A percentile compares a stretch with the other conserved stretches of the same genome.
Conservation (phyloP, 2,888 invertebrate species). For the Lasioglossum vierecki region DNA sequence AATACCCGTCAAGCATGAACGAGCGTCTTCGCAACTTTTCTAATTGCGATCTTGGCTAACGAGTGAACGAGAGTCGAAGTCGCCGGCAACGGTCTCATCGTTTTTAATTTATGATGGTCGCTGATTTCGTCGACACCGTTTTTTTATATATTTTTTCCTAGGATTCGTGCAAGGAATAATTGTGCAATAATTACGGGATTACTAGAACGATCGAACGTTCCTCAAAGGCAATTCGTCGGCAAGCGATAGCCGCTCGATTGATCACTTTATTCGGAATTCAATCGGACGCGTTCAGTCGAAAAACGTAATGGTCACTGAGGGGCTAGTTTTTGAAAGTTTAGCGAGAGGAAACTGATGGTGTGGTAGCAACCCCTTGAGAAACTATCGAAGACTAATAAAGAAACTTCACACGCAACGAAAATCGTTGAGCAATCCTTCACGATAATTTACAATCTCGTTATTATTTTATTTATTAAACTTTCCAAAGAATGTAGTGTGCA, state of each 20-base stretch:
- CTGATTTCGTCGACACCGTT: neutral
- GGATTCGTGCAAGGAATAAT: conserved; percentile 8
- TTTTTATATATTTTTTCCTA: neutral
- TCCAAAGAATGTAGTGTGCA: neutral
- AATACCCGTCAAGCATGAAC: conserved; percentile 53
- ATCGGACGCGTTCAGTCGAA: neutral
- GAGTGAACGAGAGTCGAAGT: neutral
- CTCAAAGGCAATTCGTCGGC: neutral
- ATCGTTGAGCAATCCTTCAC: neutral
- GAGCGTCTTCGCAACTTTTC: conserved; percentile 43
- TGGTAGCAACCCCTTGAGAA: neutral
- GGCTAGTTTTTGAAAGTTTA: neutral
- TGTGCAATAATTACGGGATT: conserved; percentile 11
- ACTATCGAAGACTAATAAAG: neutral
- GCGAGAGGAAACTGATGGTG: neutral
- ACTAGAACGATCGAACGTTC: neutral
- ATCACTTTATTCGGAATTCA: neutral
- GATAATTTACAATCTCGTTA: neutral
- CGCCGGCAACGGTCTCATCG: conserved; percentile 16
- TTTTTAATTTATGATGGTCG: conserved; percentile 44
- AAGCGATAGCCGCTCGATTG: neutral
- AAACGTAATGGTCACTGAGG: neutral
- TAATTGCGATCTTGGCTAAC: conserved; percentile 34
- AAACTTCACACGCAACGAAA: neutral
- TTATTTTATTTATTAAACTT: neutral